Percentiles rank a stretch among this genome's conserved stretches.
phyloP scores from a whole-genome alignment of 2,797 vertebrate genomes.

The Tarsius wallacei region DNA sequence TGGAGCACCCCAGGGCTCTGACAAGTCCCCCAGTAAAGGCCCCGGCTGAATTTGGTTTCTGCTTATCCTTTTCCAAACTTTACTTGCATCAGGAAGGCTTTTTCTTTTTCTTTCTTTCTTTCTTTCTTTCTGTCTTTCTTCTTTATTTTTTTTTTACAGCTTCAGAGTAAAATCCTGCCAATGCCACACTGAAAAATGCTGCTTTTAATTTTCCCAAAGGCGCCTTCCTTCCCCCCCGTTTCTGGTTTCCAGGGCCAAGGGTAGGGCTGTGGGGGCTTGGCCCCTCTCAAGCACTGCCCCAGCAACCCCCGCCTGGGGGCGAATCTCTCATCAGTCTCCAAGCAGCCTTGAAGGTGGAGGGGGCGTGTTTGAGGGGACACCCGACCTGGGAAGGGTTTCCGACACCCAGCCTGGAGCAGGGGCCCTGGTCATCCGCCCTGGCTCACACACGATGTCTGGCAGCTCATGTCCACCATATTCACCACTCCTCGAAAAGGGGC shows the following conservation, averaged over 20 bases:
- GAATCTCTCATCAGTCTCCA: neutral
- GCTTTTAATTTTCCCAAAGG: neutral
- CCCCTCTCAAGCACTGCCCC: neutral
- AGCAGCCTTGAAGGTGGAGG: neutral
- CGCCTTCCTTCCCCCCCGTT: neutral
- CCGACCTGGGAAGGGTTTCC: neutral
- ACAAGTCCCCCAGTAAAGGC: neutral
- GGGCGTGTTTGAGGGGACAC: neutral
- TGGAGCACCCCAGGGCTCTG: neutral
- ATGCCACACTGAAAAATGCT: neutral
- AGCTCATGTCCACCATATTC: neutral
- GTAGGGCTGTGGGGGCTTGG: accelerated
- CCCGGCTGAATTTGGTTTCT: neutral
- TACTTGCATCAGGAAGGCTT: neutral
- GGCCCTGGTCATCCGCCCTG: accelerated
- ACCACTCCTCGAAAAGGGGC: neutral
- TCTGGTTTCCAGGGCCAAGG: neutral
- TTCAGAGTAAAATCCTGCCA: neutral
- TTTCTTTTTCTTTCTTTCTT: neutral
- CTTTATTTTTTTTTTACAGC: neutral
- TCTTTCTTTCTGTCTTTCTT: too few species aligned
- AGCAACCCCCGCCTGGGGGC: too few species aligned
- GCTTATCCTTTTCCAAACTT: neutral
- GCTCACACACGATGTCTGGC: neutral
- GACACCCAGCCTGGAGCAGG: neutral